Evolutionary conservation across 2,888 invertebrate genomes (phyloP).

Genomic region (Amiota communis): DNA sequence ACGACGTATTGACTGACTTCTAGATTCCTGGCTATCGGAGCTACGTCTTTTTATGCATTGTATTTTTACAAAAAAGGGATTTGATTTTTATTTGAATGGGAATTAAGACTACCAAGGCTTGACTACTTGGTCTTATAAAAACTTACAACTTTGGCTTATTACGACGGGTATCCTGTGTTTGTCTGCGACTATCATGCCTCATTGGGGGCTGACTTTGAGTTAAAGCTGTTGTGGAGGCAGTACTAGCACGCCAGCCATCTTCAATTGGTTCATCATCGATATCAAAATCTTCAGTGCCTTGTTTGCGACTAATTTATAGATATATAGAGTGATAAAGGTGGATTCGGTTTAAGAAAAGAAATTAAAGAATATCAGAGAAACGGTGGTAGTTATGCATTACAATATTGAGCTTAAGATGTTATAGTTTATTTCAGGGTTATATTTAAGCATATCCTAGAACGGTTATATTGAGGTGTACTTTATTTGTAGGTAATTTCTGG

Average conservation of each 20-base stretch:
- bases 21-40: constrained; percentile 42
- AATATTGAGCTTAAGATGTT: neutral
- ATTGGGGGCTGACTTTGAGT: constrained; percentile 46
- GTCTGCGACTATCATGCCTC: constrained; percentile 44
- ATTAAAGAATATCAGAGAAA: neutral
- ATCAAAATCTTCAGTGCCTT: constrained; percentile 64
- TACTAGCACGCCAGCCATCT: constrained; percentile 50
- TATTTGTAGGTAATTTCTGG: neutral
- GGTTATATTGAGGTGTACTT: neutral
- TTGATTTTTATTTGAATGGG: no score
- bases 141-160: constrained; percentile 62
- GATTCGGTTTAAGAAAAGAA: neutral
- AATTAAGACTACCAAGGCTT: no score
- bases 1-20: constrained; percentile 56
- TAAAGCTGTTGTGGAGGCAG: constrained; percentile 40
- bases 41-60: constrained; percentile 48
- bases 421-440: no score
- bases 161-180: constrained; percentile 47
- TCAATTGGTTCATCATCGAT: constrained; percentile 55
- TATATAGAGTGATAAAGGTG: constrained; percentile 17
- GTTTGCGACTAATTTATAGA: constrained; percentile 52
- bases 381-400: neutral
- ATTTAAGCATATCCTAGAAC: no score
- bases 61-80: constrained; percentile 4
- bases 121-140: neutral